Base-by-base conservation (phyloP, 2,797 vertebrate species). In the Parotocinclus haroldoi region DNA sequence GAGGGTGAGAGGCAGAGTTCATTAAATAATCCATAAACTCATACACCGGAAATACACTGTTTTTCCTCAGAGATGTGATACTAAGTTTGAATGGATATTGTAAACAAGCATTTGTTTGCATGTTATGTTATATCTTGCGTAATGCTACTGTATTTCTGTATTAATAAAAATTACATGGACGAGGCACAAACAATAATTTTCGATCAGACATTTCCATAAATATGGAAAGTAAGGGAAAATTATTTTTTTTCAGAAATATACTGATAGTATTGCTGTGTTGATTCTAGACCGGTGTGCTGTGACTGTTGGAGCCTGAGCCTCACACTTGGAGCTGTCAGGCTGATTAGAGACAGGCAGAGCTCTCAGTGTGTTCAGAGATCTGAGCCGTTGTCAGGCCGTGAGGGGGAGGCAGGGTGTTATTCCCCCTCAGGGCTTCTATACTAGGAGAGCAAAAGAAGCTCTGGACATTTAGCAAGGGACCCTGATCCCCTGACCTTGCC, bases 401-500 rank as follows among this genome's bases (percentile, higher is more conserved):
- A 80, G 83, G 82, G 81, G 79, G 79, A 48, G 78, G 71, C 46
- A 58, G 80, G 82, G 63, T 66, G 79, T 86, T 86, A 89, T 90
- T 88, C 84, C 86, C 88, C 88, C 89, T 88, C 79, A 85, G 85
- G 80, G 85, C 82, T 50, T 75, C 72, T 78, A 62, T 58, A 50
- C 78, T 79, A 81, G 80, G 67, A 78, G 82, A 73, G 74, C 61
- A 62, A 66, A 66, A 73, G 73, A 50, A 75, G 80, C 69, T 88
- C 82, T 85, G 88, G 89, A 89, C 86, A 76, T 86, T 85, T 86
- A 88, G 84, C 89, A 82, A 84, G 83, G 81, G 85, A 90, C 82
- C 76, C 66, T 87, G 88, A 91, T 88, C 89, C 71, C 78, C 37
- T 87, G 87, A 92, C 90, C 89, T 91, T 90, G 89, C 89, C 89